Evolutionary conservation across 2,113 vertebrate species (phyloP).

Genomic region (Gasterosteus nipponicus): DNA sequence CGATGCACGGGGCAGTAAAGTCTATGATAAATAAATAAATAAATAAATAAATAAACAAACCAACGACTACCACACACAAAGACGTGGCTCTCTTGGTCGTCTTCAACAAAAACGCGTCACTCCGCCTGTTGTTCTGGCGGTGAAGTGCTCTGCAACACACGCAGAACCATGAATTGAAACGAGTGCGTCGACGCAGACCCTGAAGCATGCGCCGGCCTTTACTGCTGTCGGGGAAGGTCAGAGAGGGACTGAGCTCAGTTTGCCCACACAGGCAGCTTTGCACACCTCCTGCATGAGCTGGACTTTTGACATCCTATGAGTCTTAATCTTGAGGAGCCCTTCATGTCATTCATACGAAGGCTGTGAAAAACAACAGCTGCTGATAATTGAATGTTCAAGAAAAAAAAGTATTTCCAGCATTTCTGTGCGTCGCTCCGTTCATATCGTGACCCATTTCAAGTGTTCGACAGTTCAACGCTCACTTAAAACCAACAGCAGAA

Average conservation of each 20-base stretch:
- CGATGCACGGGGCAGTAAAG: too few species aligned
- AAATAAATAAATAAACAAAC: too few species aligned
- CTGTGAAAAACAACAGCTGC: constrained; percentile 19
- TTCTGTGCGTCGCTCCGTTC: constrained; percentile 15
- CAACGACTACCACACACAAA: too few species aligned
- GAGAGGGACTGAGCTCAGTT: constrained; percentile 52
- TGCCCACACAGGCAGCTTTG: constrained; percentile 48
- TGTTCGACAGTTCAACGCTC: constrained; percentile 7
- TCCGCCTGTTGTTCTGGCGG: too few species aligned
- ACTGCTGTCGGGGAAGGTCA: constrained; percentile 2
- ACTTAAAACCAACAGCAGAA: background rate
- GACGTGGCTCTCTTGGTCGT: too few species aligned
- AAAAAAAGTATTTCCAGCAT: constrained; percentile 22
- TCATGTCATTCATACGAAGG: constrained; percentile 47
- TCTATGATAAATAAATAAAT: too few species aligned
- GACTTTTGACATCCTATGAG: constrained; percentile 63
- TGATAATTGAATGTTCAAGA: constrained; percentile 36
- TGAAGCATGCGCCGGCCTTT: too few species aligned
- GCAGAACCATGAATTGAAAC: too few species aligned
- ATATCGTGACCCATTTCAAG: constrained; percentile 32
- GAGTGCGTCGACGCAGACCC: too few species aligned
- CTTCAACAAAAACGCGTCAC: too few species aligned
- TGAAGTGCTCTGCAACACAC: too few species aligned
- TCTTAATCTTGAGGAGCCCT: constrained; percentile 48
- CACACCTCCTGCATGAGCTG: constrained; percentile 55